Evolutionary conservation across 1,140 invertebrate genomes (phyloP), one percentile per base, ranked within the genome.

Genomic region (Scaptomyza graminum): DNA sequence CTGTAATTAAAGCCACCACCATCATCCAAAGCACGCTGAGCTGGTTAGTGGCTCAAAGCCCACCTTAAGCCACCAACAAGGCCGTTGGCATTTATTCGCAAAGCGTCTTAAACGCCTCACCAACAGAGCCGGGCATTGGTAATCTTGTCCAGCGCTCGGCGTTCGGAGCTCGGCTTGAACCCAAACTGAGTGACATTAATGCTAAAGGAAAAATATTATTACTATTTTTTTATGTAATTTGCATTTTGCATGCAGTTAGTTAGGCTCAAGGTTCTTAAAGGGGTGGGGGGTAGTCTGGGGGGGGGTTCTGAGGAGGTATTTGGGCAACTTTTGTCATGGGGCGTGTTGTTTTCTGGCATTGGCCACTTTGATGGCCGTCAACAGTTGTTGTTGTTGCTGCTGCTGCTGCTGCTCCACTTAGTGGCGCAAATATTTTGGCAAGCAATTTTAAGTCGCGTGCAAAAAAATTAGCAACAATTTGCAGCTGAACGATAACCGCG

Each of bases 1-100:
- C 74, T 87, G 81, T 84, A 87, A 87, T 84, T 84, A 84, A 84
- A 81, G 81, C 62, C 62, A 12, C 46, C 62, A 71, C 31, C 44
- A 71, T 41, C 18, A 56, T 31, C 50, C 7, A 34, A 34, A 43
- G 55, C n/a, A 43, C 15, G 28, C 57, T 47, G 61, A 74, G 59
- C 61, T 74, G 59, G 49, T 50, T 44, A 54, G 11, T 12, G 18
- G 22, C 47, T 50, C 22, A 50, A 25, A 34, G 31, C 55, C 55
- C 67, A 76, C 41, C 31, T 34, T 85, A 84, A 84, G 68, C 55
- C 82, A 62, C 66, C 69, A 44, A 62, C 81, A 84, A 87, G 81
- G 81, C 77, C 84, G 50, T 66, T 79, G 64, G 79, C 79, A 82
- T 82, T 83, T 78, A 64, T 67, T 34, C 3, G 70, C 66, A 63